These are phyloP conservation scores for Dicerorhinus sumatrensis DNA, from an alignment of 2,113 vertebrate species.

Conservation along the genomic window DNA sequence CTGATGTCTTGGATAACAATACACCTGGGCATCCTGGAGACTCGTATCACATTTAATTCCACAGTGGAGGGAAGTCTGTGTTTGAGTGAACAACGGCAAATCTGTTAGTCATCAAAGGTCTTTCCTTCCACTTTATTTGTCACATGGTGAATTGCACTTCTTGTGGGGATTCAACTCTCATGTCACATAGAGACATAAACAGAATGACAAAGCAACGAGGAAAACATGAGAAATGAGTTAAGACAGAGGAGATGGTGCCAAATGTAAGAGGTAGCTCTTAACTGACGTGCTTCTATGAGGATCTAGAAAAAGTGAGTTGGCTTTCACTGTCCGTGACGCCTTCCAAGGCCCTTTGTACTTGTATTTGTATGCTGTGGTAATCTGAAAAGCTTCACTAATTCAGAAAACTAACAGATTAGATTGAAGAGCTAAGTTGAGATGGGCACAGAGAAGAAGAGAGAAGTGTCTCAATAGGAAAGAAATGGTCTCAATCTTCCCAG, in stretches of 20 bases:
- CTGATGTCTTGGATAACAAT: background rate
- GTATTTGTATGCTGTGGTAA: background rate
- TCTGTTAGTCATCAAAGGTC: background rate
- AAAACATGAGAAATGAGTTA: background rate
- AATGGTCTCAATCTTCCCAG: background rate
- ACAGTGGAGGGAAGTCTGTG: background rate
- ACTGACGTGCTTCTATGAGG: background rate
- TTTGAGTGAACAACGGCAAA: background rate
- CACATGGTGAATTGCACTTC: background rate
- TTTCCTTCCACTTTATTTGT: background rate
- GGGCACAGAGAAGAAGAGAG: background rate
- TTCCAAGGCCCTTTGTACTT: background rate
- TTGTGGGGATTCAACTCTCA: background rate
- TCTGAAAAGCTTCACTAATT: background rate
- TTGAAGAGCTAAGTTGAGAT: background rate
- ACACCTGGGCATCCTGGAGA: background rate
- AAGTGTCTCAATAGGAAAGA: background rate
- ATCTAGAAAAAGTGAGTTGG: background rate
- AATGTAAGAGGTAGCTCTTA: background rate
- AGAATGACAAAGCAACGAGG: background rate
- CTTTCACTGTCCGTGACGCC: background rate
- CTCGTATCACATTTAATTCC: background rate
- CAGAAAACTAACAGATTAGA: background rate
- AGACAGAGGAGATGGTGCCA: fast-evolving
- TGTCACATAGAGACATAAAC: background rate